Conservation (phyloP, 2,797 vertebrate species). For the Erpetoichthys calabaricus region DNA sequence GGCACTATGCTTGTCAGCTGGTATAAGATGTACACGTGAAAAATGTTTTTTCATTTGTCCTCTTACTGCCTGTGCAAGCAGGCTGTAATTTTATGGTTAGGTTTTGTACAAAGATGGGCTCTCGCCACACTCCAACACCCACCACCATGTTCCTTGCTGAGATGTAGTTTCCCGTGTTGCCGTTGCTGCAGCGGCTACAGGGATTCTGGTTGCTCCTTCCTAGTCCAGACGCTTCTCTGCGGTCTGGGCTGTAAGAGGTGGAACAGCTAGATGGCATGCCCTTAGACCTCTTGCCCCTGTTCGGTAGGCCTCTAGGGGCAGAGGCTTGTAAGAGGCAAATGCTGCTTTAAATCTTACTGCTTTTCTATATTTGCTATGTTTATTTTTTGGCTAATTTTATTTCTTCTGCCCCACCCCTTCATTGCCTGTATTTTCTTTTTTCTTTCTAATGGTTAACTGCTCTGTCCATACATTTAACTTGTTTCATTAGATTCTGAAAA, state of each 20-base stretch:
- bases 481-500: too few species aligned
- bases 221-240: constrained; percentile 48
- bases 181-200: constrained; percentile 12
- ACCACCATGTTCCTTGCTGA: constrained; percentile 12
- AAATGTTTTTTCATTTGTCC: too few species aligned
- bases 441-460: too few species aligned
- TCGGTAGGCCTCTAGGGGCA: constrained; percentile 16
- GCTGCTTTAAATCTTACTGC: constrained; percentile 41
- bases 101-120: background rate
- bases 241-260: constrained; percentile 92
- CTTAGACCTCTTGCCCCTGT: constrained; percentile 32
- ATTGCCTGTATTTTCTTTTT: background rate
- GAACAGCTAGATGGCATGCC: constrained; percentile 57
- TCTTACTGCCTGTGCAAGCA: background rate
- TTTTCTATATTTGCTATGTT: constrained; percentile 20
- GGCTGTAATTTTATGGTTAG: background rate
- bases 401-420: background rate
- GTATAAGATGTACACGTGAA: too few species aligned
- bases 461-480: too few species aligned
- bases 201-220: constrained; percentile 40
- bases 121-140: constrained; percentile 17
- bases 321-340: constrained; percentile 88
- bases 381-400: background rate
- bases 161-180: background rate
- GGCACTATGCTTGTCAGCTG: too few species aligned